Evolutionary conservation across 2,113 vertebrate genomes (phyloP).

Genomic region (Rousettus leschenaultii): DNA sequence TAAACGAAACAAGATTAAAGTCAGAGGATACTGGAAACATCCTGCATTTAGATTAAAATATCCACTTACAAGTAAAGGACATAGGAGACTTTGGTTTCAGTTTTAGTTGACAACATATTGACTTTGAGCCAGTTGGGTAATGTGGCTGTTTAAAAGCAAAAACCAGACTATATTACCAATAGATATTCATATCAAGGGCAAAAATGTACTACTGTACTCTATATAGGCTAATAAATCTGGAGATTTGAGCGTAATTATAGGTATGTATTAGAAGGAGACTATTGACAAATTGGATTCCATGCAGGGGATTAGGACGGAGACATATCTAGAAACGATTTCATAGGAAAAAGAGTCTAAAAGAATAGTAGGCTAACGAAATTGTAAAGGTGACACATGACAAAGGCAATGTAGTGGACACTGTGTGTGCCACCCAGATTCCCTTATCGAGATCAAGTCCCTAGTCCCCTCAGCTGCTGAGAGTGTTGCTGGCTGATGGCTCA

Average conservation of each 20-base stretch:
- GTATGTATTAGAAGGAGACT: neutral
- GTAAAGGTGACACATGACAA: neutral
- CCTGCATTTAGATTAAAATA: slow-evolving; percentile 30
- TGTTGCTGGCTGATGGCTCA: neutral
- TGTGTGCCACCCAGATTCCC: neutral
- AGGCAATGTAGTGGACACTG: neutral
- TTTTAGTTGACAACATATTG: neutral
- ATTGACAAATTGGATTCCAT: neutral
- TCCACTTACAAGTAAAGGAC: neutral
- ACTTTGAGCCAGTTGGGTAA: slow-evolving; percentile 11
- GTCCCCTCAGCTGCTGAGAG: neutral
- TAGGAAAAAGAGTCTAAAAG: neutral
- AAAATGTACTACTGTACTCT: neutral
- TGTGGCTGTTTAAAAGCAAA: neutral
- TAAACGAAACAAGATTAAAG: slow-evolving; percentile 36
- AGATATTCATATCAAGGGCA: neutral
- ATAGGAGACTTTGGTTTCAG: neutral
- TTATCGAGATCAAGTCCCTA: neutral
- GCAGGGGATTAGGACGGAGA: neutral
- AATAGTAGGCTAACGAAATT: neutral
- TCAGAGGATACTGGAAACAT: slow-evolving; percentile 42
- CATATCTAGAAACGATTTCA: neutral
- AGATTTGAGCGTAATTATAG: neutral
- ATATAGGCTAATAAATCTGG: neutral
- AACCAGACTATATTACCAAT: neutral